Evolutionary conservation across 2,797 vertebrate species (phyloP), one percentile per base, ranked within the genome.

Genomic region (Otus scops): DNA sequence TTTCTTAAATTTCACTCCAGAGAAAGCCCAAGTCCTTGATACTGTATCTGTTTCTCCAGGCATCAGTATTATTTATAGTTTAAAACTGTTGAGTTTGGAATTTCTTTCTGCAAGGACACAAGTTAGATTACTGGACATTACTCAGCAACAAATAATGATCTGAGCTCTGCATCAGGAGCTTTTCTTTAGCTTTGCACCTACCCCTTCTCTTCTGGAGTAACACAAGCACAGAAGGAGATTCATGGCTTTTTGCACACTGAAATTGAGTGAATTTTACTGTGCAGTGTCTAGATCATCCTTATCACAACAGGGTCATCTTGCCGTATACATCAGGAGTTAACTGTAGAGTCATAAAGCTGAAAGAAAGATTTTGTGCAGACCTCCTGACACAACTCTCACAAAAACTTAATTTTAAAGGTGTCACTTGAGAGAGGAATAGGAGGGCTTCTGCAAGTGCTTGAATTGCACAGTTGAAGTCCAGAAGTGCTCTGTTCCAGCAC

Each of bases 41-140:
- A 92, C 77, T 65, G 24, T 48, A 80, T 80, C 92, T 94, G 43
- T 92, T 97, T 96, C 79, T 96, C 64, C 84, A 82, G 70, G 71
- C 64, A 94, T 32, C 39, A 28, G 71, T 92, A 69, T 94, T 93
- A 93, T 88, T 96, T 96, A 92, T 54, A 95, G 93, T 48, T 92
- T 93, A 83, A 94, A 96, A 60, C 41, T 41, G 78, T 57, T 61
- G 56, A 81, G 76, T 70, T 95, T 94, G 78, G 63, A 70, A 89
- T 83, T 71, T 89, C 70, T 70, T 84, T 88, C 51, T 94, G 48
- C 93, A 95, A 96, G 95, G 87, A 89, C 65, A 51, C 7, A 71
- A 65, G 59, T 90, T 97, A 68, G 71, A 75, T 91, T 95, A 92
- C 91, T 95, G 95, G 95, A 73, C 89, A 73, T 97, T 91, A 95